These are phyloP conservation scores for Plagodis pulveraria DNA, from an alignment of 2,888 invertebrate species.

Conservation along the genomic window DNA sequence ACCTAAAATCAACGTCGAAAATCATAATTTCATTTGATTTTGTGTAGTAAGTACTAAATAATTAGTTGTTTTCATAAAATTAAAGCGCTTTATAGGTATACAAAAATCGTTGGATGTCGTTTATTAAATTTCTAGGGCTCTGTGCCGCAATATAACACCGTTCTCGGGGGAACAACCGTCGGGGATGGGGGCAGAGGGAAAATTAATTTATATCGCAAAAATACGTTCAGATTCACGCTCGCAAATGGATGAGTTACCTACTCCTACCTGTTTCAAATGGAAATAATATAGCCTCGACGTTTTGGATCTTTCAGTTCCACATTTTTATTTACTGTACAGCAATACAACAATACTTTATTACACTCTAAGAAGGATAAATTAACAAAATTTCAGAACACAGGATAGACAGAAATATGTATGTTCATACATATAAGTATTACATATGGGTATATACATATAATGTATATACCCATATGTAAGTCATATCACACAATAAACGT, in stretches of 20 bases:
- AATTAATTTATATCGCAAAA: conserved; percentile 15
- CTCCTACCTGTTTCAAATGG: conserved; percentile 1
- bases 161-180: conserved; percentile 1
- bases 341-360: no score
- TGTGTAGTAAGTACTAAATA: no score
- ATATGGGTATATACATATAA: no score
- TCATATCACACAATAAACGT: no score
- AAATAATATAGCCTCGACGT: neutral
- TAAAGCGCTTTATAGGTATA: neutral
- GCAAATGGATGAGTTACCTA: conserved; percentile 1
- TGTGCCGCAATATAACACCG: conserved; percentile 4
- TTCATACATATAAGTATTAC: no score
- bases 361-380: no score
- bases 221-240: conserved; percentile 6
- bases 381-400: no score
- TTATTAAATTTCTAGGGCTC: conserved; percentile 14
- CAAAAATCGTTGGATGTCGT: neutral
- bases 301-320: neutral
- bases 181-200: neutral
- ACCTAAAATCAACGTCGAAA: no score
- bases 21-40: no score
- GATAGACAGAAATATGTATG: no score
- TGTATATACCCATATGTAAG: no score
- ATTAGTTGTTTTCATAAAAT: no score
- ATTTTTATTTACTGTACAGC: neutral